A percentile compares a stretch with the other conserved stretches of the same genome.
Conservation (phyloP, 53 echinoderm and acorn worm genomes). For the Actinopyga echinites region DNA sequence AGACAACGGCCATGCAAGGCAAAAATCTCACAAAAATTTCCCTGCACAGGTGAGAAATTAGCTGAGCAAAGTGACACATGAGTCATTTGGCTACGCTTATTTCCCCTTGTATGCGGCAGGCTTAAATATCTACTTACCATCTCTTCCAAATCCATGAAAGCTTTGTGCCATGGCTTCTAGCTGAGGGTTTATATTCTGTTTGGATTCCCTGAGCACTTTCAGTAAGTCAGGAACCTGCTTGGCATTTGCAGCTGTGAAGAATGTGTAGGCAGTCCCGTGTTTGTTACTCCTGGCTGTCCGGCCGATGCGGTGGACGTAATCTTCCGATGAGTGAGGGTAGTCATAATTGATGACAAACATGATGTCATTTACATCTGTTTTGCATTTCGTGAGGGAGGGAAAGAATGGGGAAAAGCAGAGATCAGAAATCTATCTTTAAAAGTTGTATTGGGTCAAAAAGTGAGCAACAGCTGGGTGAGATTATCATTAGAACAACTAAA, state of each 20-base stretch:
- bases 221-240: slow-evolving; percentile 87
- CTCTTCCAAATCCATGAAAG: slow-evolving; percentile 37
- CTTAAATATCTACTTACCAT: no score
- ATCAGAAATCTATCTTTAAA: no score
- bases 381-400: no score
- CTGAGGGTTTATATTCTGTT: slow-evolving; percentile 85
- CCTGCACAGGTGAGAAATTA: no score
- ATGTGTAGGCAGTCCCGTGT: slow-evolving; percentile 98
- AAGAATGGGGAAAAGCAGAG: no score
- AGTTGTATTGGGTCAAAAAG: no score
- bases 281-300: slow-evolving; percentile 91
- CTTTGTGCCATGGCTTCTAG: slow-evolving; percentile 65
- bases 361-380: slow-evolving; percentile 90
- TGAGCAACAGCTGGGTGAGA: no score
- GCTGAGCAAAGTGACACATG: slow-evolving; percentile 43
- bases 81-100: no score
- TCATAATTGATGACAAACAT: slow-evolving; percentile 99
- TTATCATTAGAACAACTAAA: no score
- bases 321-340: slow-evolving; percentile 96
- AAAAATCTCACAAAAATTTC: no score
- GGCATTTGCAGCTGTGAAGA: slow-evolving; percentile 83
- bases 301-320: slow-evolving; percentile 99
- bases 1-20: no score
- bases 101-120: no score
- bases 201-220: slow-evolving; percentile 80